These are phyloP conservation scores for Bombus sibiricus DNA, from an alignment of 1,140 invertebrate species.

Conservation along the genomic window DNA sequence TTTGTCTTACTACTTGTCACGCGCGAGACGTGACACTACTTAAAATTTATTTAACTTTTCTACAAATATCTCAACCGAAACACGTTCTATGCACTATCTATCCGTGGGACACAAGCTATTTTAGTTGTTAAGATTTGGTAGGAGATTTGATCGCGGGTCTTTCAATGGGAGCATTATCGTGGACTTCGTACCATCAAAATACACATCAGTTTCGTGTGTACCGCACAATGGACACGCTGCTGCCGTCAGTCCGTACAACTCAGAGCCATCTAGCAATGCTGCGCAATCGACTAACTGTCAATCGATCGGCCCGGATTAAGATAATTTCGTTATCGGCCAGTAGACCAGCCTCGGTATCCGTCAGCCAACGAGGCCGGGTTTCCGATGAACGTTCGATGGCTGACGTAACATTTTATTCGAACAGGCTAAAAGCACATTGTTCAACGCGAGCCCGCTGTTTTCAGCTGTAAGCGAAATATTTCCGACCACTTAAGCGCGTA, in stretches of 20 bases:
- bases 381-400: conserved; percentile 64
- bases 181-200: conserved; percentile 59
- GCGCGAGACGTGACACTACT: no score
- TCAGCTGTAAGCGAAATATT: conserved; percentile 52
- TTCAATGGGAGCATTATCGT: conserved; percentile 64
- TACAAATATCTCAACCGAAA: no score
- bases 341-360: conserved; percentile 62
- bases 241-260: conserved; percentile 56
- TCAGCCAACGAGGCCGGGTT: conserved; percentile 65
- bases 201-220: conserved; percentile 61
- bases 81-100: conserved; percentile 7
- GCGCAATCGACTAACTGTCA: conserved; percentile 74
- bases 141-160: conserved; percentile 30
- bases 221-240: conserved; percentile 62
- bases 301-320: conserved; percentile 72
- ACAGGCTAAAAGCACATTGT: conserved; percentile 54
- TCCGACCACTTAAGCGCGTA: conserved; percentile 26
- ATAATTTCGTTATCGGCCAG: conserved; percentile 73
- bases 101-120: conserved; percentile 8
- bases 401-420: conserved; percentile 69
- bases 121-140: conserved; percentile 41
- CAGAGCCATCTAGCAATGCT: conserved; percentile 58
- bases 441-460: conserved; percentile 36
- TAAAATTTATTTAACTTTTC: no score
- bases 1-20: no score